Percentiles rank a stretch among this genome's conserved stretches.
Conservation (phyloP, 2,113 vertebrate genomes). For the Scortum barcoo region DNA sequence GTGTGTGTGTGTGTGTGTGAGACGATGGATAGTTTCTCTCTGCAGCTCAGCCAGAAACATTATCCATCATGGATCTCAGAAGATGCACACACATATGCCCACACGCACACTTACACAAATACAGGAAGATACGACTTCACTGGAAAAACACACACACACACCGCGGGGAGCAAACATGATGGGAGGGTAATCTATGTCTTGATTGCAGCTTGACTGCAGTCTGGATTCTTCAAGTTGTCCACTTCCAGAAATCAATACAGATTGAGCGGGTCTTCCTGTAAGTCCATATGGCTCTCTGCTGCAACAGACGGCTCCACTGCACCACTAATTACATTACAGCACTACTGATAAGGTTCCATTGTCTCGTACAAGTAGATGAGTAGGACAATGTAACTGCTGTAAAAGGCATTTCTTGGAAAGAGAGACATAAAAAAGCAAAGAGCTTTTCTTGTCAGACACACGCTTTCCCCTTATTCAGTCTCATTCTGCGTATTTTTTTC, state of each 20-base stretch:
- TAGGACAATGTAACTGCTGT: background rate
- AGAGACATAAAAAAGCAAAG: background rate
- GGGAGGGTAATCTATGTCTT: slow-evolving; percentile 30
- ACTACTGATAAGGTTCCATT: slow-evolving; percentile 36
- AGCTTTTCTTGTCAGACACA: slow-evolving; percentile 16
- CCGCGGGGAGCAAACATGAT: background rate
- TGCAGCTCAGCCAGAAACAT: slow-evolving; percentile 32
- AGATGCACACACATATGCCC: slow-evolving; percentile 5
- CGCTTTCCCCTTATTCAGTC: no score
- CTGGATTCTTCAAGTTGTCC: slow-evolving; percentile 29
- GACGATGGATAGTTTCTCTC: slow-evolving; percentile 28
- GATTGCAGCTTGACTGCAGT: slow-evolving; percentile 36
- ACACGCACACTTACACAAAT: background rate
- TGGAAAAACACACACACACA: background rate
- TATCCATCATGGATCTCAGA: slow-evolving; percentile 23
- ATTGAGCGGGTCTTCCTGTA: slow-evolving; percentile 51
- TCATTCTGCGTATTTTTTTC: slow-evolving; percentile 5
- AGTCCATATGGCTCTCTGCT: slow-evolving; percentile 47
- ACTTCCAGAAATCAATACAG: slow-evolving; percentile 61
- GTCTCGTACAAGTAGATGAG: slow-evolving; percentile 37
- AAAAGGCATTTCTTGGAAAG: slow-evolving; percentile 37
- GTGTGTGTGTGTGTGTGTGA: background rate
- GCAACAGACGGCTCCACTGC: slow-evolving; percentile 22
- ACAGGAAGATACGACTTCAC: background rate
- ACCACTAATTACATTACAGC: slow-evolving; percentile 57